Base-by-base conservation (phyloP, 2,888 invertebrate genomes). In the Anodontia alba region DNA sequence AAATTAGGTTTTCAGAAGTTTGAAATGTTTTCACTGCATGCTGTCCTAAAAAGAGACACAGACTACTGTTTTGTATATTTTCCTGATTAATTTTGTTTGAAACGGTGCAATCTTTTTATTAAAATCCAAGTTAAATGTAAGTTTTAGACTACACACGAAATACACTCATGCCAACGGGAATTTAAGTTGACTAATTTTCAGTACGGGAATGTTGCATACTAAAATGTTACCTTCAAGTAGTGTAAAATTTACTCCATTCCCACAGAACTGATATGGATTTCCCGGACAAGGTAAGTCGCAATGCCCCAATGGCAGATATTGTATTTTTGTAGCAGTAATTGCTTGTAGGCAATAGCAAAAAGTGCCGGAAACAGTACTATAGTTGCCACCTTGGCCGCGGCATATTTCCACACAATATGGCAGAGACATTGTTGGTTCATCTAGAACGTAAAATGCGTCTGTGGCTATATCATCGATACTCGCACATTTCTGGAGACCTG, bases 401-500 rank as follows among this genome's bases (percentile, higher is more conserved):
- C 84, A 84, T 36, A 73, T 67, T 69, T 84, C 76, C n/a, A 79
- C 29, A 75, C 84, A 84, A 20, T 70, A 75, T 7, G 75, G 73
- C 23, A 79, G 33, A 12, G 81, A 74, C 80, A 81, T 81, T 10
- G 69, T 69, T 23, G 26, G 23, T 23, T 46, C 46, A 26, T 8
- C 12, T n/a, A 17, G n/a, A 5, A n/a, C 10, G 20, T 2, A 43
- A 7, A 38, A 8, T 1, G 69, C 26, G 2, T 26, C 29, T 29
- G 26, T 10, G 1, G 7, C 26, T 8, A 38, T 38, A 12, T 38
- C 12, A 43, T 69, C 33, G 10, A 43, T n/a, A 43, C 17, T 7
- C 1, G 43, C 69, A 43, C 69, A 69, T 1, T 7, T 8, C 23
- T 69, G 29, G 42, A 43, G 10, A 69, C 46, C 69, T 69, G 43